Base-by-base conservation (phyloP, 2,113 vertebrate species). In the Elanus axillaris region DNA sequence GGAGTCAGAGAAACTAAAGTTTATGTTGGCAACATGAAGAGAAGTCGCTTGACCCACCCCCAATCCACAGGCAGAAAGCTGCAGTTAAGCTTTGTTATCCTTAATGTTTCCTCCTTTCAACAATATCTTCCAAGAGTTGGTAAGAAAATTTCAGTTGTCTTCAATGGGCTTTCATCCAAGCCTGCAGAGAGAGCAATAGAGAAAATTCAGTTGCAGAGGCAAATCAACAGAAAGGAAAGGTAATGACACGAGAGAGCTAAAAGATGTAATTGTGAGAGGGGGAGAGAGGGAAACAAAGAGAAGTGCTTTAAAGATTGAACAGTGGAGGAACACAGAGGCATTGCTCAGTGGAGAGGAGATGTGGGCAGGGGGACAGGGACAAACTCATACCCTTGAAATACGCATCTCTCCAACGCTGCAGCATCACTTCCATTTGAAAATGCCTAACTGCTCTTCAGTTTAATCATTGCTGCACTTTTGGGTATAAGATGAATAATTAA, bases 401-500 rank as follows among this genome's bases (percentile, higher is more conserved):
- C 9, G 0, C 36, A 3, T 47, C 80, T 82, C 90, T 93, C 77
- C 69, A 47, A 2, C 1, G 1, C 93, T 83, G 91, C 94, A 66
- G 67, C 81, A 50, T 62, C 86, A 11, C 84, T 76, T 93, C 77
- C 59, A 66, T 95, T 79, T 93, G 93, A 95, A 93, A 95, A 91
- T 42, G 60, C 88, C 86, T 89, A 94, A 81, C 76, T 95, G 94
- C 95, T 82, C 94, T 97, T 95, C 95, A 95, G 84, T 89, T 93
- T 95, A 97, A 97, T 97, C 93, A 93, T 96, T 85, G 93, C 89
- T 91, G 91, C 84, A 85, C 97, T 95, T 95, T 85, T 82, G 94
- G 94, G 95, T 96, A 95, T 97, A 96, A 95, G 89, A 95, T 87
- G 87, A 96, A 97, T 97, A 94, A 97, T 97, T 96, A 97, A 97